Evolutionary conservation across 2,113 vertebrate genomes (phyloP), one percentile per base, ranked within the genome.

Genomic region (Sinocyclocheilus anophthalmus): DNA sequence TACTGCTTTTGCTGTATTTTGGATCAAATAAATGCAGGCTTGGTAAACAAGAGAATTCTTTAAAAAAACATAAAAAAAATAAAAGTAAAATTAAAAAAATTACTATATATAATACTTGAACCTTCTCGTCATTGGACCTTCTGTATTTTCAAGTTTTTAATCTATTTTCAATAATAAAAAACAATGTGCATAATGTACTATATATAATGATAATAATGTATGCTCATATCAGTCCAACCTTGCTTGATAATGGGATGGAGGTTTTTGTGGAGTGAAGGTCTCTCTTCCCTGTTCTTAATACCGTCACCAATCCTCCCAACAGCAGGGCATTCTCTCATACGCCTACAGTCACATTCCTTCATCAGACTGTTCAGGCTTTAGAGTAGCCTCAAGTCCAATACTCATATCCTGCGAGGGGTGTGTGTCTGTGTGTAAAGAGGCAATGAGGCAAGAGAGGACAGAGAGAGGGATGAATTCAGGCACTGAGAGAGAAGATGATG

Each of bases 221-320:
- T n/a, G 39, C 39, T 75, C 20, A 13, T 75, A 76, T 76, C 42
- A 77, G 79, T 37, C 86, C 83, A 83, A 37, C 30, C 83, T 79
- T 87, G 78, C 18, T 24, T 70, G 70, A 76, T 87, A 86, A 86
- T 83, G n/a, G 39, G 67, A 86, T 57, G 24, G 48, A 83, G 14
- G 45, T 48, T 83, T 30, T 77, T 79, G 76, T 57, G 16, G 45
- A 81, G 75, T 85, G 76, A 61, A 72, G 85, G 16, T 76, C 48
- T 81, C 22, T 63, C 55, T 30, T 63, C 9, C 55, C 59, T n/a
- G 18, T 84, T 76, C 18, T 26, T 70, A 20, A 69, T 63, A 26
- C 16, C 33, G 30, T 42, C 30, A 63, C 18, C 70, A 48, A 79
- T 59, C 65, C 63, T 33, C 37, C 59, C 69, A 80, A 85, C 55